These are phyloP conservation scores for Sycophaga agraensis DNA, from an alignment of 1,140 invertebrate genomes.

Conservation along the genomic window DNA sequence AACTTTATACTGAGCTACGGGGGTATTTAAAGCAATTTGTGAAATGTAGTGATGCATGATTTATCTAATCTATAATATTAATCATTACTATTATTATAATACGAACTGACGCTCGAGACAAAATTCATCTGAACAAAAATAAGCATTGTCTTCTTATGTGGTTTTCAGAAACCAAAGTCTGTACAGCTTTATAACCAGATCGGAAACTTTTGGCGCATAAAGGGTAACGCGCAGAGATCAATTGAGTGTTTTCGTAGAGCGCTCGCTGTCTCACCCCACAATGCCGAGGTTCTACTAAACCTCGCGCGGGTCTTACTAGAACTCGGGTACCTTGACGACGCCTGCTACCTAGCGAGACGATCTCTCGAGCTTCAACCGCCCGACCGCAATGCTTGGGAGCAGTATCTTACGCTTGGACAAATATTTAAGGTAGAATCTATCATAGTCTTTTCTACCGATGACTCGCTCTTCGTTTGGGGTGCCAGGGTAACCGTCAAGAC, in stretches of 20 bases:
- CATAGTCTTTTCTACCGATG: neutral
- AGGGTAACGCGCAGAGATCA: conserved; percentile 78
- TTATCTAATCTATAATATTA: too few relatives aligned
- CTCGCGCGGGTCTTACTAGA: conserved; percentile 81
- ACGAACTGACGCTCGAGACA: too few relatives aligned
- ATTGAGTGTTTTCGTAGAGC: conserved; percentile 87
- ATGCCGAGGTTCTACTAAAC: conserved; percentile 82
- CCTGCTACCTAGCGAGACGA: conserved; percentile 78
- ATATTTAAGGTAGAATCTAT: conserved; percentile 70
- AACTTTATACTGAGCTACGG: too few relatives aligned
- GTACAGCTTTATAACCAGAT: conserved; percentile 86
- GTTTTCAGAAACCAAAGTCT: conserved; percentile 75
- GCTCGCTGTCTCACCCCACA: conserved; percentile 80
- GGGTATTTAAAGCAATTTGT: too few relatives aligned
- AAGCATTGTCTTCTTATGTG: too few relatives aligned
- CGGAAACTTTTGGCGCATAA: conserved; percentile 85
- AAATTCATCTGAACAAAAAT: neutral
- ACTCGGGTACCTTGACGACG: conserved; percentile 84
- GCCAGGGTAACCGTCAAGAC: too few relatives aligned
- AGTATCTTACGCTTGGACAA: conserved; percentile 84
- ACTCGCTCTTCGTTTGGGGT: too few relatives aligned
- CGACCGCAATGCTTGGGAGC: conserved; percentile 84
- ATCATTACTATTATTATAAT: too few relatives aligned
- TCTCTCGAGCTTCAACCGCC: conserved; percentile 75
- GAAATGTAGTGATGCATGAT: too few relatives aligned